Conservation (phyloP, 2,797 vertebrate genomes). For the Bucorvus abyssinicus region DNA sequence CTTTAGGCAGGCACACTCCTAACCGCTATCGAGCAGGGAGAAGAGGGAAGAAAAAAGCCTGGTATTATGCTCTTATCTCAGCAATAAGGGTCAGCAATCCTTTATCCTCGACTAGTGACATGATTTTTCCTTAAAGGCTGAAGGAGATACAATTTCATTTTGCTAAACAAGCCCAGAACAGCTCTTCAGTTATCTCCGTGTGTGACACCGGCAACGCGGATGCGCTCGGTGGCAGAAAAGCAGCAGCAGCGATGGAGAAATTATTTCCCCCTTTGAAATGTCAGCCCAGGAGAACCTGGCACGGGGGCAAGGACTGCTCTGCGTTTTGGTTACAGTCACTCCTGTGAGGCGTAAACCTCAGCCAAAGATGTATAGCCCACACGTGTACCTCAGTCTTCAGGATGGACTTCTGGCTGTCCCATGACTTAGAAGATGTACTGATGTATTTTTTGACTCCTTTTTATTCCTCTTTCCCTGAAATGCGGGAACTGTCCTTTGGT, state of each 20-base stretch:
- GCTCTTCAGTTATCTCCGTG: not conserved
- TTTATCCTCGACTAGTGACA: slow-evolving; percentile 6
- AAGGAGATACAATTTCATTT: slow-evolving; percentile 19
- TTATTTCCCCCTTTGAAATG: not conserved
- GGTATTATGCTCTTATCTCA: slow-evolving; percentile 26
- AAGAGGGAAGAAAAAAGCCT: not conserved
- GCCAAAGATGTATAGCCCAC: not conserved
- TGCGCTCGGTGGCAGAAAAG: not conserved
- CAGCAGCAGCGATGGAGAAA: not conserved
- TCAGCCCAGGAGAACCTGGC: not conserved
- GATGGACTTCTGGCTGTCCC: not conserved
- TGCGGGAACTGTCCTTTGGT: not conserved
- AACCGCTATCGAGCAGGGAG: not conserved
- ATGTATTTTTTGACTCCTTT: not conserved
- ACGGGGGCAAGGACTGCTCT: not conserved
- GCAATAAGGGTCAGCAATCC: not conserved
- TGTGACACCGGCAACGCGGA: not conserved
- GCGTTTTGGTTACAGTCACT: not conserved
- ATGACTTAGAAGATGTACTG: no score
- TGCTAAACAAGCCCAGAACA: slow-evolving; percentile 21
- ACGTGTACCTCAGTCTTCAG: not conserved
- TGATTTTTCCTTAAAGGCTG: slow-evolving; percentile 1
- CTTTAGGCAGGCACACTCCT: not conserved
- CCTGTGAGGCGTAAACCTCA: not conserved
- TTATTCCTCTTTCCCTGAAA: not conserved